Evolutionary conservation across 2,797 vertebrate species (phyloP), one percentile per base, ranked within the genome.

Genomic region (Danio tinwini): DNA sequence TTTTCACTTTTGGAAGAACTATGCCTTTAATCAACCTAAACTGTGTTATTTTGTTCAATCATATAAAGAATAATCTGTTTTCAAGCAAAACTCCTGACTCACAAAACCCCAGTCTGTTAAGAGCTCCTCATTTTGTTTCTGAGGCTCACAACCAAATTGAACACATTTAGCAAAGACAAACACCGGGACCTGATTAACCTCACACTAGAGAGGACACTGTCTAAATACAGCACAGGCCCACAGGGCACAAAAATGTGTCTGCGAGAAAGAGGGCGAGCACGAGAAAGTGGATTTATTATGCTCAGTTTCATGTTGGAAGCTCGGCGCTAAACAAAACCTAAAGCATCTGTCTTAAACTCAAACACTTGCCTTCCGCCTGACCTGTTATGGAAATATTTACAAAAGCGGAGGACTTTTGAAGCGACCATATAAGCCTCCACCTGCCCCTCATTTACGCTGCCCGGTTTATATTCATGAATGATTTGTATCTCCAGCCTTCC

Each of bases 321-420:
- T 56, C 59, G 53, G 17, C 14, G 50, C n/a, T 50, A 49, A 61
- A 61, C 76, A 49, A 13, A 52, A 45, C 5, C 17, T 47, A 62
- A 68, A 85, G 40, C 7, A 12, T 44, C 67, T 44, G 68, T n/a
- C 39, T 83, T 64, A 70, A 40, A 44, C 42, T 49, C 3, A 65
- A 78, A 83, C 59, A 62, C 55, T 78, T 45, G 67, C 76, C 12
- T 70, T 13, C 55, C 59, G 47, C 78, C 40, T 49, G 83, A 62
- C 84, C 76, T n/a, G 63, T 77, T 77, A 82, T 70, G 82, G 82
- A 50, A 82, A 82, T 85, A 72, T 82, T 83, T 80, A 82, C 67
- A 82, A 73, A 83, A 76, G 42, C 64, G 70, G 56, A 68, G 17
- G 10, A 44, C 8, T 14, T 19, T 42, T 50, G 45, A 77, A 59